phyloP scores from a whole-genome alignment of 2,888 invertebrate species.

The Eristalinus sepulchralis region DNA sequence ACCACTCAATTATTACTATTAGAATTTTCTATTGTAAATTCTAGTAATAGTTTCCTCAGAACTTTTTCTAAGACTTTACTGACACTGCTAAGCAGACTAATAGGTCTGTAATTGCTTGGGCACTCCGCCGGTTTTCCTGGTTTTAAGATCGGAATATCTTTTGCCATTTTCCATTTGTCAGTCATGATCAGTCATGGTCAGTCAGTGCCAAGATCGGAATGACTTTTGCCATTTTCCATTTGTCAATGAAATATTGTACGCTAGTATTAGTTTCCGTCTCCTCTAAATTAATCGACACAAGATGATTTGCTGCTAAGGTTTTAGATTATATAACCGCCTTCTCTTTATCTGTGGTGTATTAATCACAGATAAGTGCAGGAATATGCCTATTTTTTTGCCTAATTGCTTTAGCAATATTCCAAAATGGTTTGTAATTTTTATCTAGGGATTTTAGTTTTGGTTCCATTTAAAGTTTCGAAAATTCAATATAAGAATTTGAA shows the following conservation, averaged over 20 bases:
- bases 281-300: not conserved
- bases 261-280: not conserved
- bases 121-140: not conserved
- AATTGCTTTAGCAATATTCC: not conserved
- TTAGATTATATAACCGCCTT: not conserved
- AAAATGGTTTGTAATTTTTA: slow-evolving; percentile 5
- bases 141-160: not conserved
- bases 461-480: slow-evolving; percentile 2
- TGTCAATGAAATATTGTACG: not conserved
- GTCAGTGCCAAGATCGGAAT: not conserved
- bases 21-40: not conserved
- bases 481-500: not conserved
- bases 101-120: not conserved
- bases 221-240: not conserved
- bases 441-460: not conserved
- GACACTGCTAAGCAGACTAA: not conserved
- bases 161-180: not conserved
- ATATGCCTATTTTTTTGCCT: not conserved
- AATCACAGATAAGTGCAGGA: not conserved
- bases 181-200: too few species aligned
- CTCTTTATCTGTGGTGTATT: not conserved
- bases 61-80: slow-evolving; percentile 10
- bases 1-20: too few species aligned
- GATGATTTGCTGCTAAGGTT: not conserved
- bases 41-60: not conserved